Conservation (phyloP, 2,797 vertebrate species). For the Xerus rutilus region DNA sequence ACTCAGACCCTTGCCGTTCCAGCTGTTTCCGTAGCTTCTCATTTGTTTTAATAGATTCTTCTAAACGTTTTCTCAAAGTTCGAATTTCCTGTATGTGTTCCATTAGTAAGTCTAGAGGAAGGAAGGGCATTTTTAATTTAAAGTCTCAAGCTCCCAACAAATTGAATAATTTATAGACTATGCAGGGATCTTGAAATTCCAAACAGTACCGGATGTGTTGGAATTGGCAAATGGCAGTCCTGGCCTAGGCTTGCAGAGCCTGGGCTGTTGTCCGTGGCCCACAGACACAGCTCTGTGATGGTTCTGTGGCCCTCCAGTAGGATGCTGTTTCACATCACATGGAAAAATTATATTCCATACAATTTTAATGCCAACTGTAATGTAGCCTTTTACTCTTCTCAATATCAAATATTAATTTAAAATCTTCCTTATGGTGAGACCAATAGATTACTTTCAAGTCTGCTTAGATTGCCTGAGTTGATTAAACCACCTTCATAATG, state of each 20-base stretch:
- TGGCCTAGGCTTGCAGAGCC: background rate
- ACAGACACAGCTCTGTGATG: background rate
- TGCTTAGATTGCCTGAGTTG: conserved; percentile 66
- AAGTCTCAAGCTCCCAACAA: conserved; percentile 73
- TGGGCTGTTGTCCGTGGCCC: conserved; percentile 32
- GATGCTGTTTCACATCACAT: conserved; percentile 49
- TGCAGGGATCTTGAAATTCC: conserved; percentile 69
- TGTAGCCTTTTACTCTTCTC: conserved; percentile 76
- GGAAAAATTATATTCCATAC: conserved; percentile 77
- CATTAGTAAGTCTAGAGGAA: conserved; percentile 92
- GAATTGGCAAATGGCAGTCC: conserved; percentile 47
- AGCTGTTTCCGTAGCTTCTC: conserved; percentile 95
- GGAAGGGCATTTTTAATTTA: conserved; percentile 79
- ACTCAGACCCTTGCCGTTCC: conserved; percentile 92
- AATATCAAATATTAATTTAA: conserved; percentile 84
- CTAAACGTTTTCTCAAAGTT: conserved; percentile 93
- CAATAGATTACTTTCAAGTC: conserved; percentile 76
- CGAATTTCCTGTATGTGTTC: conserved; percentile 97
- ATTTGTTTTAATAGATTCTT: conserved; percentile 96
- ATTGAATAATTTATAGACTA: conserved; percentile 70
- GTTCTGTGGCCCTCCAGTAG: background rate
- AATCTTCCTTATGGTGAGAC: conserved; percentile 75
- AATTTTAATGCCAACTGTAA: conserved; percentile 79
- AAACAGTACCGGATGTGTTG: background rate
- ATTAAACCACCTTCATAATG: conserved; percentile 70